These are phyloP conservation scores for Enteromius anoplus DNA, from an alignment of 2,797 vertebrate genomes.

Conservation along the genomic window DNA sequence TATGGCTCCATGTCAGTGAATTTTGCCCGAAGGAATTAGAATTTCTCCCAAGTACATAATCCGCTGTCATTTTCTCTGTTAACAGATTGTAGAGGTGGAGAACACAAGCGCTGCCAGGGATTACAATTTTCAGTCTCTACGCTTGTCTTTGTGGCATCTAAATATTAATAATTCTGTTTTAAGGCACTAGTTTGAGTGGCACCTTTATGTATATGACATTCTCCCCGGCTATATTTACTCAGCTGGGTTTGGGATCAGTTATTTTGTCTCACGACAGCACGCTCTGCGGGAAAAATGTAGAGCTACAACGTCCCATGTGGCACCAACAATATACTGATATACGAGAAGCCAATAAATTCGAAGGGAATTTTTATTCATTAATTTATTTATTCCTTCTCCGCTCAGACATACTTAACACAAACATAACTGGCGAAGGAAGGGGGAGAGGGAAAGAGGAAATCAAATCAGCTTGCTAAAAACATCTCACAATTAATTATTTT, in stretches of 20 bases:
- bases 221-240: constrained; percentile 51
- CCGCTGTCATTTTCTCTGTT: constrained; percentile 36
- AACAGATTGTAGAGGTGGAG: constrained; percentile 36
- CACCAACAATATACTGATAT: constrained; percentile 22
- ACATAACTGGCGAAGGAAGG: neutral
- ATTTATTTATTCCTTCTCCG: constrained; percentile 27
- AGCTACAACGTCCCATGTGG: constrained; percentile 52
- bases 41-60: constrained; percentile 36
- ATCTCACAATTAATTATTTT: constrained; percentile 15
- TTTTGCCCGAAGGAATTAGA: constrained; percentile 22
- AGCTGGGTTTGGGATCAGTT: constrained; percentile 40
- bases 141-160: constrained; percentile 32
- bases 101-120: constrained; percentile 6
- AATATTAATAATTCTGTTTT: constrained; percentile 56
- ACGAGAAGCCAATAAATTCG: constrained; percentile 16
- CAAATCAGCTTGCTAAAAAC: neutral
- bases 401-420: constrained; percentile 23
- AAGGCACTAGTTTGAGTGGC: constrained; percentile 52
- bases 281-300: constrained; percentile 29
- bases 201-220: constrained; percentile 45
- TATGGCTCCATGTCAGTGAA: constrained; percentile 36
- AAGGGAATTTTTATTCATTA: constrained; percentile 19
- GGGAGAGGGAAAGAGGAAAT: constrained; percentile 19
- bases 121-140: constrained; percentile 31
- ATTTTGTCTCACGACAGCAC: constrained; percentile 47